Evolutionary conservation across 2,888 invertebrate species (phyloP), one percentile per base, ranked within the genome.

Genomic region (Lasioglossum figueresi): DNA sequence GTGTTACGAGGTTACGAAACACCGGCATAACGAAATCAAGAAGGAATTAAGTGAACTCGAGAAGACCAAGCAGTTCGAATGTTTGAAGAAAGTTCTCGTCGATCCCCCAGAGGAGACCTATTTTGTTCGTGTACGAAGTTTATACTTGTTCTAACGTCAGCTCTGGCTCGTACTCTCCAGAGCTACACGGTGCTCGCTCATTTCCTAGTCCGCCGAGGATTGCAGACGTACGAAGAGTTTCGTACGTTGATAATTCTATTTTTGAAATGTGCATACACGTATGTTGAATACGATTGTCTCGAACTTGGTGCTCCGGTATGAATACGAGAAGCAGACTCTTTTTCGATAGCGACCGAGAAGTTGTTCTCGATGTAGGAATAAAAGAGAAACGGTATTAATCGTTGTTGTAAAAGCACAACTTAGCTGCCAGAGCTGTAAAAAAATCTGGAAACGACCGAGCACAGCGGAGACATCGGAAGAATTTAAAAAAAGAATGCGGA

Each of bases 1-100:
- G 43, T 45, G 43, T 45, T 45, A 31, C 19, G 27, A 40, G n/a
- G 68, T 70, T 70, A 8, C 71, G 45, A 45, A 72, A 45, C 27
- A 19, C 16, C 23, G 23, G 23, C 3, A 1, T 27, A 27, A 71
- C 27, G 37, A 40, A 40, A 37, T 70, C 68, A 40, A n/a, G 37
- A 70, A 71, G 71, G 27, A 71, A 71, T 71, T 43, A 71, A 45
- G 16, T 6, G 43, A 71, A 27, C 43, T 43, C 27, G 19, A 40
- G 43, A 14, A 66, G 31, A 31, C 34, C 68, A 68, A 68, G 68
- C 23, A 68, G 68, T 43, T 71, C 37, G 43, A 71, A 71, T 16
- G 27, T 45, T 72, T 31, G 45, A 27, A 72, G 45, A 27, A 72
- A 72, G 27, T 72, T 45, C 8, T 27, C 43, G 31, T 16, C 45